Evolutionary conservation across 2,888 invertebrate genomes (phyloP).

Genomic region (Venusia cambrica): DNA sequence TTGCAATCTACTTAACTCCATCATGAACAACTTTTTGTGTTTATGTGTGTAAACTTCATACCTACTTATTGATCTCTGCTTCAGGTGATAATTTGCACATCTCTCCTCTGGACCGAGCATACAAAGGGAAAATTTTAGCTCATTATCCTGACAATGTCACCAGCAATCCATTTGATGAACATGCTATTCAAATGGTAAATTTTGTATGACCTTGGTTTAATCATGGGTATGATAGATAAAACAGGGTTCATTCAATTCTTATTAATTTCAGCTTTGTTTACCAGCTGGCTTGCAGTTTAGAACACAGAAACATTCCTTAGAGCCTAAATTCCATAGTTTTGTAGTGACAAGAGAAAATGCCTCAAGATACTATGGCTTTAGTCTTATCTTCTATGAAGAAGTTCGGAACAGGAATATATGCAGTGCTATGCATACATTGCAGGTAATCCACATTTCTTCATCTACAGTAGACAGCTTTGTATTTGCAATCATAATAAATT

Average conservation of each 20-base stretch:
- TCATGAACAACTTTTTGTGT: background rate
- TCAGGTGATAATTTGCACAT: slow-evolving; percentile 91
- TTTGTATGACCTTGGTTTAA: slow-evolving; percentile 1
- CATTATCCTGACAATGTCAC: slow-evolving; percentile 96
- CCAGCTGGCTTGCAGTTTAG: slow-evolving; percentile 97
- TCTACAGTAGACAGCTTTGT: no score
- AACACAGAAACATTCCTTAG: slow-evolving; percentile 94
- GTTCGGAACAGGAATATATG: slow-evolving; percentile 95
- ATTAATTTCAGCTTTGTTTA: slow-evolving; percentile 88
- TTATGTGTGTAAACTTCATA: background rate
- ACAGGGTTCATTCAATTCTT: no score
- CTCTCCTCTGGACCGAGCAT: slow-evolving; percentile 96
- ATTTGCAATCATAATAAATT: no score
- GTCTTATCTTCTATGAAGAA: slow-evolving; percentile 97
- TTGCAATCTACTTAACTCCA: no score
- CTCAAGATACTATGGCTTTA: slow-evolving; percentile 95
- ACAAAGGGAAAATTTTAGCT: slow-evolving; percentile 95
- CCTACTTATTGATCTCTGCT: slow-evolving; percentile 47
- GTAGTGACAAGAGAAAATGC: slow-evolving; percentile 98
- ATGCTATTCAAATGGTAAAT: slow-evolving; percentile 97
- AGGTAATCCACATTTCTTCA: slow-evolving; percentile 76
- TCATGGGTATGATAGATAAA: no score
- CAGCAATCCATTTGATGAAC: slow-evolving; percentile 95
- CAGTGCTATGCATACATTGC: slow-evolving; percentile 96
- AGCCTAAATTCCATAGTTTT: slow-evolving; percentile 97